phyloP scores from a whole-genome alignment of 1,140 invertebrate genomes.

The Arctopsyche grandis region DNA sequence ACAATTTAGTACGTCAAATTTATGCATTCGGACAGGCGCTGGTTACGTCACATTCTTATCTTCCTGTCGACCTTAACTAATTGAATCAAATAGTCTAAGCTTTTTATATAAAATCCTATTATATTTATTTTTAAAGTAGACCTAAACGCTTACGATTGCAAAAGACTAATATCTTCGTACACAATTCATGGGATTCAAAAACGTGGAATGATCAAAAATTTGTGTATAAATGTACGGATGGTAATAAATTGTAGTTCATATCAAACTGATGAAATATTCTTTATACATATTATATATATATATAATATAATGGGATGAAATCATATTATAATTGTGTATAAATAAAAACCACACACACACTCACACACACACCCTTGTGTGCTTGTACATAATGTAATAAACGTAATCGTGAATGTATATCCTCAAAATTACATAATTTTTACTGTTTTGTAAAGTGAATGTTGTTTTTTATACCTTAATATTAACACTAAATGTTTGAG shows the following conservation, averaged over 20 bases:
- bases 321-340: no score
- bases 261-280: slow-evolving; percentile 18
- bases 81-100: background rate
- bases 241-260: slow-evolving; percentile 20
- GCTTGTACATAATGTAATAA: background rate
- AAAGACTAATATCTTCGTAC: slow-evolving; percentile 12
- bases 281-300: background rate
- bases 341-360: no score
- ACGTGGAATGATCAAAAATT: background rate
- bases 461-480: slow-evolving; percentile 36
- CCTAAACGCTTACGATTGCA: background rate
- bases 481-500: slow-evolving; percentile 20
- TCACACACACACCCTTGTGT: no score
- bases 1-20: no score
- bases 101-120: background rate
- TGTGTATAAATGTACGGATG: background rate
- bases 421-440: background rate
- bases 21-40: no score
- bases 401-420: no score
- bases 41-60: background rate
- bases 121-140: slow-evolving; percentile 8
- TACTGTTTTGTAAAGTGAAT: background rate
- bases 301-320: no score
- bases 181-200: background rate
- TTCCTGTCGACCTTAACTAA: background rate